Conservation (phyloP, 2,888 invertebrate genomes). For the Xestia xanthographa region DNA sequence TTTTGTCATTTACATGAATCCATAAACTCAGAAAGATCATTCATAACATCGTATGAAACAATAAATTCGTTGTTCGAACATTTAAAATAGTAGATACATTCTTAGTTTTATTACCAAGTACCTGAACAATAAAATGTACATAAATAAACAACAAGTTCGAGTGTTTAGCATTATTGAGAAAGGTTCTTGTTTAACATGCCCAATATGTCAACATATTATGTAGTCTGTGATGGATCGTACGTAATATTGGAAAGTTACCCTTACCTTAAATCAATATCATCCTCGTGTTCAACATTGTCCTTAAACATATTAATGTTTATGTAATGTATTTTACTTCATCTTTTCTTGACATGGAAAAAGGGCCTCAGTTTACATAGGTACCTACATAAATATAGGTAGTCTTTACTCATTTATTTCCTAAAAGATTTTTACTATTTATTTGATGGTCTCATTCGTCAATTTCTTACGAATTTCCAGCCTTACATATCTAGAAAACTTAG, state of each 20-base stretch:
- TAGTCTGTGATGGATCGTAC: conserved; percentile 21
- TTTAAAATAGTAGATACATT: conserved; percentile 5
- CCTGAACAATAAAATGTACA: background rate
- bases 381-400: background rate
- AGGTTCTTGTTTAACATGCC: conserved; percentile 6
- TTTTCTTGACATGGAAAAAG: background rate
- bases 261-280: background rate
- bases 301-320: background rate
- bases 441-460: no score
- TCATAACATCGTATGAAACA: background rate
- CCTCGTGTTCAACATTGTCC: background rate
- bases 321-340: background rate
- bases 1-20: background rate
- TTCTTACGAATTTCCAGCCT: background rate
- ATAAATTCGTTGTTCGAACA: background rate
- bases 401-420: background rate
- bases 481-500: background rate
- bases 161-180: conserved; percentile 1
- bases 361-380: background rate
- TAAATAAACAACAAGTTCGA: conserved; percentile 10
- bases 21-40: background rate
- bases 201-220: conserved; percentile 30
- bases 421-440: background rate
- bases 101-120: conserved; percentile 5
- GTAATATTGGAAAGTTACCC: conserved; percentile 25